Evolutionary conservation across 1,140 invertebrate genomes (phyloP).

Genomic region (Ericerus pela): DNA sequence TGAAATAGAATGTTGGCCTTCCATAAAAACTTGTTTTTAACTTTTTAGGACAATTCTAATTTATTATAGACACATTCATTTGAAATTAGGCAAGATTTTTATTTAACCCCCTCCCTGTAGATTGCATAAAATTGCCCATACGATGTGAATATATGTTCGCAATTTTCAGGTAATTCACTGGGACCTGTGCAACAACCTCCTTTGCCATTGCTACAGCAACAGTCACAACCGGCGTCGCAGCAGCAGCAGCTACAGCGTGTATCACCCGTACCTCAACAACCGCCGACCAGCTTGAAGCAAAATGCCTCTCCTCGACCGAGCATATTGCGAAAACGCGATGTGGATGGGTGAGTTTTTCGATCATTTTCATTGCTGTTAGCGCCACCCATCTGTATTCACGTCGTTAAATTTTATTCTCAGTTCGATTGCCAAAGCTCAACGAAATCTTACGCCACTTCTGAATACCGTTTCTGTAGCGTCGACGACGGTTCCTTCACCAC

Average conservation of each 20-base stretch:
- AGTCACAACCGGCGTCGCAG: background rate
- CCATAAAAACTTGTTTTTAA: too few species aligned
- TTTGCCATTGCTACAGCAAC: background rate
- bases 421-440: slow-evolving; percentile 39
- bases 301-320: slow-evolving; percentile 50
- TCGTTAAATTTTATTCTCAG: slow-evolving; percentile 20
- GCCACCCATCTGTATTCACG: background rate
- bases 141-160: background rate
- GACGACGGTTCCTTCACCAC: slow-evolving; percentile 28
- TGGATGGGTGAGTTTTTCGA: slow-evolving; percentile 34
- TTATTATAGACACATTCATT: too few species aligned
- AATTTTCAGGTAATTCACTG: background rate
- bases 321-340: slow-evolving; percentile 48
- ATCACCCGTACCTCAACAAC: slow-evolving; percentile 1
- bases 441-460: slow-evolving; percentile 42
- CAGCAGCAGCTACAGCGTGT: background rate
- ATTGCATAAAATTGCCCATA: too few species aligned
- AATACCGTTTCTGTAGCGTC: slow-evolving; percentile 25
- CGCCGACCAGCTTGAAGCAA: slow-evolving; percentile 31
- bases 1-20: too few species aligned
- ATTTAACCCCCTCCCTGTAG: too few species aligned
- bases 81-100: too few species aligned
- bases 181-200: background rate
- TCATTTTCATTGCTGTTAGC: slow-evolving; percentile 1
- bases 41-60: too few species aligned